Evolutionary conservation across 2,888 invertebrate species (phyloP).

Genomic region (Junonia oenone): DNA sequence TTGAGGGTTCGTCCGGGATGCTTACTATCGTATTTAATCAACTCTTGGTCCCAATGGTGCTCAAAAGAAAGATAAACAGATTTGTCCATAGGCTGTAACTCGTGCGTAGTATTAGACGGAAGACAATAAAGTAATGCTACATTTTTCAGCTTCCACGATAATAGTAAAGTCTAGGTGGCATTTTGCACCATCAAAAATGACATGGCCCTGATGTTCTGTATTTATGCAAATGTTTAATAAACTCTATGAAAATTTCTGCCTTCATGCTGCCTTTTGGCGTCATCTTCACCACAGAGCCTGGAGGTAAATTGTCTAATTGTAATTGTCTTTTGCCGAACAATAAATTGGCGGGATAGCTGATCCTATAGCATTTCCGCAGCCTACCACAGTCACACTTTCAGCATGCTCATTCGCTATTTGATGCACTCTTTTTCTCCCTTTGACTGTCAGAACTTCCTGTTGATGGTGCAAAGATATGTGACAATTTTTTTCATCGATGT

Average conservation of each 20-base stretch:
- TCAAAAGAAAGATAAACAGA: slow-evolving; percentile 18
- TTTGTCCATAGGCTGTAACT: slow-evolving; percentile 29
- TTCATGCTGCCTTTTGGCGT: slow-evolving; percentile 24
- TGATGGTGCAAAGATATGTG: slow-evolving; percentile 26
- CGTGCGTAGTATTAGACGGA: slow-evolving; percentile 26
- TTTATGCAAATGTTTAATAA: neutral
- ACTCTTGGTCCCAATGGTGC: slow-evolving; percentile 22
- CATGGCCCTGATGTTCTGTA: slow-evolving; percentile 22
- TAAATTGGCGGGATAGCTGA: slow-evolving; percentile 15
- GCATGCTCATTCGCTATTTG: slow-evolving; percentile 12
- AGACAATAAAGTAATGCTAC: slow-evolving; percentile 24
- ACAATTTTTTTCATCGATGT: slow-evolving; percentile 28
- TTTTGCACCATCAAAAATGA: slow-evolving; percentile 23
- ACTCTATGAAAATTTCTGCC: neutral
- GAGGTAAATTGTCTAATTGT: slow-evolving; percentile 25
- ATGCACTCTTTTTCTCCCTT: slow-evolving; percentile 29
- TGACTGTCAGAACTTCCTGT: slow-evolving; percentile 25
- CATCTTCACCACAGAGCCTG: slow-evolving; percentile 8
- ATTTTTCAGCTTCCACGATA: slow-evolving; percentile 21
- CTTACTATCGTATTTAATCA: slow-evolving; percentile 1
- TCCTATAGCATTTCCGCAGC: neutral
- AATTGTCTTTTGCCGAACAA: slow-evolving; percentile 28
- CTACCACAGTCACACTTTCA: neutral
- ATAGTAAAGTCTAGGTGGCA: slow-evolving; percentile 20
- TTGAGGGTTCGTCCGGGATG: slow-evolving; percentile 4